These are phyloP conservation scores for Sinocyclocheilus anshuiensis DNA, from an alignment of 2,113 vertebrate genomes.

Conservation along the genomic window DNA sequence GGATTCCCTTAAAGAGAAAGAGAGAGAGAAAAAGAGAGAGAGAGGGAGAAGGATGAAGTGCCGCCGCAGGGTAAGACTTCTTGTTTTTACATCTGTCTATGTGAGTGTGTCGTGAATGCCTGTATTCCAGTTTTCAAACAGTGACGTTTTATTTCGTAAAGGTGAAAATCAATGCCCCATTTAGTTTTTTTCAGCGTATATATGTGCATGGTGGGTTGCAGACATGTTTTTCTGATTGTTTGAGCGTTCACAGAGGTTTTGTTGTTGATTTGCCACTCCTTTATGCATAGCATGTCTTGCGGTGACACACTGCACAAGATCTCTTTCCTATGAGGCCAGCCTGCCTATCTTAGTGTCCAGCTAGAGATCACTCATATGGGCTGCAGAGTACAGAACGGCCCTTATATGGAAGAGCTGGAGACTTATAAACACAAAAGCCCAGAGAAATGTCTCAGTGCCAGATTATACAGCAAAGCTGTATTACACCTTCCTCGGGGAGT, in stretches of 20 bases:
- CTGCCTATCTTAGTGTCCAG: background rate
- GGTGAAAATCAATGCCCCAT: background rate
- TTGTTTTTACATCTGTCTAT: slow-evolving; percentile 46
- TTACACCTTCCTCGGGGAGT: slow-evolving; percentile 1
- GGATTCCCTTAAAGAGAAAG: slow-evolving; percentile 22
- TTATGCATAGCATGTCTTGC: background rate
- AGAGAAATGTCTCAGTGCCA: slow-evolving; percentile 29
- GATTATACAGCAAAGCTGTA: slow-evolving; percentile 28
- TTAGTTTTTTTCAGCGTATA: background rate
- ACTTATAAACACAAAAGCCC: slow-evolving; percentile 39
- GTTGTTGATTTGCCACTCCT: slow-evolving; percentile 12
- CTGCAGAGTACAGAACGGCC: background rate
- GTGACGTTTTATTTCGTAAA: background rate
- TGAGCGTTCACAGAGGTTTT: background rate
- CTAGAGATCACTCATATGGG: slow-evolving; percentile 1
- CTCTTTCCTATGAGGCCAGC: background rate
- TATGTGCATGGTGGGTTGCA: background rate
- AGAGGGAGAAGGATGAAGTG: slow-evolving; percentile 61
- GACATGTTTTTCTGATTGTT: background rate
- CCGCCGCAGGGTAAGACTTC: slow-evolving; percentile 56
- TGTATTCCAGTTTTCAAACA: background rate
- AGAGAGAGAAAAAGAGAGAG: slow-evolving; percentile 1
- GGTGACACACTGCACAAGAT: background rate
- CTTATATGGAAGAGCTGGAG: slow-evolving; percentile 56
- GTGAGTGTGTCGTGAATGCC: slow-evolving; percentile 5